Percentiles rank a stretch among this genome's conserved stretches.
phyloP scores from a whole-genome alignment of 1,140 invertebrate species.

The Uloborus diversus region DNA sequence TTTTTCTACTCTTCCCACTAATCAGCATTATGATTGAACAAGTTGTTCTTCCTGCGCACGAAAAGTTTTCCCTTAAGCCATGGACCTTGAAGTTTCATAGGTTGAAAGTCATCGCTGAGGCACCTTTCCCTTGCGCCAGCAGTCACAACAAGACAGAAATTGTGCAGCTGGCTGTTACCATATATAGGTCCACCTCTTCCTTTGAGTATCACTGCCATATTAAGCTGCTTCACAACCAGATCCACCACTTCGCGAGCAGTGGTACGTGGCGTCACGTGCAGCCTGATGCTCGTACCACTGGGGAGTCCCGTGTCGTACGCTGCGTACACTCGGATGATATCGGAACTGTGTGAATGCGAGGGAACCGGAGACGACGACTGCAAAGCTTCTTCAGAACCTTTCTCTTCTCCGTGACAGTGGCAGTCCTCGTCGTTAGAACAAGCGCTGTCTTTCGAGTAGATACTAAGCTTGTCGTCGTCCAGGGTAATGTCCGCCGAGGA shows the following conservation, averaged over 20 bases:
- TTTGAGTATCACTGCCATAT: conserved; percentile 89
- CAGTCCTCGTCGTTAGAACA: conserved; percentile 1
- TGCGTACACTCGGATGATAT: conserved; percentile 80
- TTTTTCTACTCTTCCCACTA: neutral
- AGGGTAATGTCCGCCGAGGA: conserved; percentile 22
- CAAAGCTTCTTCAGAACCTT: neutral
- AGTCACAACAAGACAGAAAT: conserved; percentile 93
- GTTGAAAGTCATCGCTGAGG: conserved; percentile 90
- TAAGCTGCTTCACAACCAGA: conserved; percentile 91
- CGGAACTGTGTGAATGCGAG: conserved; percentile 55
- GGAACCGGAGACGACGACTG: neutral
- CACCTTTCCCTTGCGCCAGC: conserved; percentile 91
- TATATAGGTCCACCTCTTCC: conserved; percentile 87
- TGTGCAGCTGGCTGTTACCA: conserved; percentile 70
- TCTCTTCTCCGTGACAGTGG: neutral
- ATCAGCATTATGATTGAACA: neutral
- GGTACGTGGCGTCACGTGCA: conserved; percentile 89
- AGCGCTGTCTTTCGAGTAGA: conserved; percentile 31
- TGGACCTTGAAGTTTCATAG: conserved; percentile 90
- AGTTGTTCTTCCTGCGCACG: conserved; percentile 80
- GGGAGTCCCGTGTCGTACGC: conserved; percentile 94
- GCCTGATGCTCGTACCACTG: conserved; percentile 87
- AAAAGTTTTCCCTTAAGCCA: conserved; percentile 94
- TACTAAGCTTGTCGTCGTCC: conserved; percentile 14
- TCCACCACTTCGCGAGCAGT: conserved; percentile 93